Percentiles rank a stretch among this genome's conserved stretches.
phyloP scores from a whole-genome alignment of 1,140 invertebrate genomes.

The Paracyclopina nana region DNA sequence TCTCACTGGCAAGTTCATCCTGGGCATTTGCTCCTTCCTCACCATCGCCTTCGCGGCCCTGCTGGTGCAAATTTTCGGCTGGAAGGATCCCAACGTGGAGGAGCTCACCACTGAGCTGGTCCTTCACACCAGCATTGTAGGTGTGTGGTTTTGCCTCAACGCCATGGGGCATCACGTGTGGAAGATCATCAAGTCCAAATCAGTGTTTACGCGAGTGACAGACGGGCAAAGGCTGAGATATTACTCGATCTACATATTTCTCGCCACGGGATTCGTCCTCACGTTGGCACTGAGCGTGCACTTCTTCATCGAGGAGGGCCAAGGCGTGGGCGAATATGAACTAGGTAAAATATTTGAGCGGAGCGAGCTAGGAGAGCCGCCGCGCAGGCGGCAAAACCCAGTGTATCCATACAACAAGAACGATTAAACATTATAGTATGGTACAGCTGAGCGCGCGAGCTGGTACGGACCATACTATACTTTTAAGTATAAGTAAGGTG shows the following conservation, averaged over 20 bases:
- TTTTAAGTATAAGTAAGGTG: too few relatives aligned
- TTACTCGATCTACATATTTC: slow-evolving; percentile 9
- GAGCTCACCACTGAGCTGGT: not conserved
- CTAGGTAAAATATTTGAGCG: too few relatives aligned
- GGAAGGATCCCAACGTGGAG: slow-evolving; percentile 12
- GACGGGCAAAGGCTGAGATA: slow-evolving; percentile 5
- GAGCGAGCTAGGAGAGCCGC: too few relatives aligned
- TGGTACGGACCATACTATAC: too few relatives aligned
- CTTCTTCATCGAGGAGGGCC: too few relatives aligned
- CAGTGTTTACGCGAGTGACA: slow-evolving; percentile 13
- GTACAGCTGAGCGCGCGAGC: too few relatives aligned
- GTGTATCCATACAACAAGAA: too few relatives aligned
- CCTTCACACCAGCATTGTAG: slow-evolving; percentile 2
- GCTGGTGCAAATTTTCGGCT: slow-evolving; percentile 6
- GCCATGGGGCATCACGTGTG: slow-evolving; percentile 15
- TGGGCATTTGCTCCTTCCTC: slow-evolving; percentile 1
- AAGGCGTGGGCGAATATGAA: too few relatives aligned
- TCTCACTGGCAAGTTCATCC: slow-evolving; percentile 11
- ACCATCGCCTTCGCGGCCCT: not conserved
- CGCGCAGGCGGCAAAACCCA: too few relatives aligned
- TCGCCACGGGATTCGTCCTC: not conserved
- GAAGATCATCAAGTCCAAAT: slow-evolving; percentile 9
- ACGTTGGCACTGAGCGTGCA: too few relatives aligned
- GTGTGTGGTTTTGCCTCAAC: slow-evolving; percentile 2
- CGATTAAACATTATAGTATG: too few relatives aligned